Base-by-base conservation (phyloP, 2,888 invertebrate species). In the Drosophila picticornis region DNA sequence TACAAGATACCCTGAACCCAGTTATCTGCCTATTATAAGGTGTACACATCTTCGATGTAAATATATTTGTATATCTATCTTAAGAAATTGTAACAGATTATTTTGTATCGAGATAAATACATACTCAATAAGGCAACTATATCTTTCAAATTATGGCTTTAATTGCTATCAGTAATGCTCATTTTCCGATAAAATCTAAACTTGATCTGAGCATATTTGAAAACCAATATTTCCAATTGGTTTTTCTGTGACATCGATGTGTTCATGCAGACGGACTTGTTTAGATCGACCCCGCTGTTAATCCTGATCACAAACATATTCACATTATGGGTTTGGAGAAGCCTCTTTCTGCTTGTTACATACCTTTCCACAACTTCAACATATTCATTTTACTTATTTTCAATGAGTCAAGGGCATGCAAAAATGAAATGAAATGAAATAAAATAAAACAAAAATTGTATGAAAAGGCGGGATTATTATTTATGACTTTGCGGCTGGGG, bases 381-480 rank as follows among this genome's bases (percentile, higher is more conserved):
- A 46, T 25, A 9, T 46, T 7, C 16, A 9, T 16, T 9, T 46
- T 25, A 46, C 16, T 9, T 25, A 9, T 16, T 9, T 25, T 16
- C 25, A 46, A 46, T 46, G 46, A 46, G 25, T 46, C 46, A 46
- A 46, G 46, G 25, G 46, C 46, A 46, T 25, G 16, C 25, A n/a
- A 36, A 27, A 38, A 55, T 25, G 16, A 34, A 40, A 48, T 32
- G 43, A 75, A 60, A 60, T 57, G 53, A 53, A 61, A 56, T 27
- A 63, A 68, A 52, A 46, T 50, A 64, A 48, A 68, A 60, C 29
- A 52, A 51, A 55, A 13, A 68, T 60, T 43, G 70, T 46, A 51
- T 66, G 43, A 72, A 84, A 79, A 67, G 67, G 77, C 65, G 57
- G 68, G 71, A 73, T 70, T 77, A 86, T 83, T 86, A 77, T 86